Base-by-base conservation (phyloP, 2,888 invertebrate genomes). In the Thera obeliscata region DNA sequence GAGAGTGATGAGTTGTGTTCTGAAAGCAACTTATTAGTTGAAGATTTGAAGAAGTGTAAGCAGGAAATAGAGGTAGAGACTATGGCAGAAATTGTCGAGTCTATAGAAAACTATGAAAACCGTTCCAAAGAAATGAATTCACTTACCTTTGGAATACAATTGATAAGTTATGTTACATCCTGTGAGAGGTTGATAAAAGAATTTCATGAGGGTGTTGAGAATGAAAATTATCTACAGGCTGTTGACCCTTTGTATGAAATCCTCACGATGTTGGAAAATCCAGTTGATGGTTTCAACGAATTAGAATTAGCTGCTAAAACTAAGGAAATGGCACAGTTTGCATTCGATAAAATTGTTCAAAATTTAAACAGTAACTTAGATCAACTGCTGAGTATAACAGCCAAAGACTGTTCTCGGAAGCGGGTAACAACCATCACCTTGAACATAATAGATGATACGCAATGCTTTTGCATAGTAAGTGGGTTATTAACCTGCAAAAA, bases 1-100 rank as follows among this genome's bases (percentile, higher is more conserved):
- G 94, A 95, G 67, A 94, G 95, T 72, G 78, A 78, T 54, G 82
- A 83, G 48, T 74, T 93, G 61, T 84, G 83, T 71, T 75, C 72
- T n/a, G 88, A 91, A 72, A 83, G 90, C 88, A 70, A 85, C 65
- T 82, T 84, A 41, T 81, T 96, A 59, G 81, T 94, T 0, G 80
- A 88, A 6, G 95, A 96, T 69, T 94, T 96, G 87, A 85, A 91
- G 59, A 78, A 82, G 12, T 92, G 96, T 56, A 91, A 94, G 69
- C 85, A 85, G 41, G 94, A 94, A 71, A 95, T 97, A 70, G 95
- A 96, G 77, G 91, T 94, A 59, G 93, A 94, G 68, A 95, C 95
- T 0, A 94, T 95, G 83, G 90, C 94, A 35, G 95, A 96, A 72
- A 88, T 97, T 52, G 86, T 93, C 2, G 94, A 95, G 66, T 95